Base-by-base conservation (phyloP, 2,113 vertebrate species). In the Bothrops jararaca region DNA sequence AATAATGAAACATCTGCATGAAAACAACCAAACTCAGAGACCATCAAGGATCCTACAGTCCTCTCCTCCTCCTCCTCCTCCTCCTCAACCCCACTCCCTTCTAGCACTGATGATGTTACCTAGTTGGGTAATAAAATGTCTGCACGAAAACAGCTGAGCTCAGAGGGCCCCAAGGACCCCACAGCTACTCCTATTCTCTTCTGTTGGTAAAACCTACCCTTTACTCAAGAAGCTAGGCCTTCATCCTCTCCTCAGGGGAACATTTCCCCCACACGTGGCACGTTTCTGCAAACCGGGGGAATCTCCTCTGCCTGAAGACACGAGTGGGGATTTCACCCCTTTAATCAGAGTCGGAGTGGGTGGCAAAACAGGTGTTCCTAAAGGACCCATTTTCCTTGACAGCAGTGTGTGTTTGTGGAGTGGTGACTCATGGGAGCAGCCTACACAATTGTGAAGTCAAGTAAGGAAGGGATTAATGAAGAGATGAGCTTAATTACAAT, bases 351-450 rank as follows among this genome's bases (percentile, higher is more conserved):
- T n/a, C 4, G 4, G 23, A 15, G 91, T 88, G 34, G 45, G 91
- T 53, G 56, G 85, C 6, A 48, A 39, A 88, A 39, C 57, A 24
- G 57, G 85, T 50, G 57, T 52, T 52, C 11, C 29, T n/a, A n/a
- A 24, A 88, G 85, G 22, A 34, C 45, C 56, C 34, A 7, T 50
- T 50, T 87, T 50, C 91, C 91, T 88, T 88, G 57, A 64, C 57
- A 69, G 85, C 48, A 9, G 13, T 26, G 39, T 42, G 85, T 64
- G 54, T 39, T 39, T 80, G 69, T 86, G 91, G 58, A 39, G 34
- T 15, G 45, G 91, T 92, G 91, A 92, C 91, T 92, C 91, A 88
- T 39, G 24, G 13, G 91, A 52, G n/a, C 85, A 34, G 24, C 85
- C 85, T 91, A 86, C 48, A 24, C 20, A 6, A 7, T 90, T n/a